These are phyloP conservation scores for Drosophila neutralis DNA, from an alignment of 2,888 invertebrate species.

Conservation along the genomic window DNA sequence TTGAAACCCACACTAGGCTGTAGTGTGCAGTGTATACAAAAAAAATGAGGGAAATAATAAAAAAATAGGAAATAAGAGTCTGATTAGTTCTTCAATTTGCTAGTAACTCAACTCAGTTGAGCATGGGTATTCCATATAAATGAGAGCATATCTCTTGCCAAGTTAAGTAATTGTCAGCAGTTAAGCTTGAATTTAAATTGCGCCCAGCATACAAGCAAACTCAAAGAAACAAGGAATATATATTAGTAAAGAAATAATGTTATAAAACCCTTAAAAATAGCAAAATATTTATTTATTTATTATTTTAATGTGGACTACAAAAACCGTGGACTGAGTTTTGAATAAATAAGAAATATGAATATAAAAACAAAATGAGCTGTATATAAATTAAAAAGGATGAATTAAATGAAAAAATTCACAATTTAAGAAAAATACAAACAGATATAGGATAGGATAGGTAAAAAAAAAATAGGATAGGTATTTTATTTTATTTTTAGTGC, in stretches of 20 bases:
- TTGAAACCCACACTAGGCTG: slow-evolving; percentile 13
- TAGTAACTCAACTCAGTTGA: not conserved
- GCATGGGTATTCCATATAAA: not conserved
- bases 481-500: no score
- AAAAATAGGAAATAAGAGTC: not conserved
- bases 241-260: not conserved
- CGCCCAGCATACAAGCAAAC: not conserved
- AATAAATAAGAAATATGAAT: not conserved
- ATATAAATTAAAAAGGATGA: not conserved
- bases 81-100: slow-evolving; percentile 11
- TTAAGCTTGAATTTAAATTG: not conserved
- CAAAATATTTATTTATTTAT: not conserved
- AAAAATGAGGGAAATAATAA: no score
- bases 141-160: not conserved
- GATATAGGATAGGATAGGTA: not conserved
- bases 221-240: not conserved
- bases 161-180: not conserved
- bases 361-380: not conserved
- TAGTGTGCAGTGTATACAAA: not conserved
- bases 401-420: not conserved
- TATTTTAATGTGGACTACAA: not conserved
- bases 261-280: not conserved
- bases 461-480: no score
- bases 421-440: not conserved
- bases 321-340: not conserved